Evolutionary conservation across 2,113 vertebrate species (phyloP).

Genomic region (Machaerirhynchus nigripectus): DNA sequence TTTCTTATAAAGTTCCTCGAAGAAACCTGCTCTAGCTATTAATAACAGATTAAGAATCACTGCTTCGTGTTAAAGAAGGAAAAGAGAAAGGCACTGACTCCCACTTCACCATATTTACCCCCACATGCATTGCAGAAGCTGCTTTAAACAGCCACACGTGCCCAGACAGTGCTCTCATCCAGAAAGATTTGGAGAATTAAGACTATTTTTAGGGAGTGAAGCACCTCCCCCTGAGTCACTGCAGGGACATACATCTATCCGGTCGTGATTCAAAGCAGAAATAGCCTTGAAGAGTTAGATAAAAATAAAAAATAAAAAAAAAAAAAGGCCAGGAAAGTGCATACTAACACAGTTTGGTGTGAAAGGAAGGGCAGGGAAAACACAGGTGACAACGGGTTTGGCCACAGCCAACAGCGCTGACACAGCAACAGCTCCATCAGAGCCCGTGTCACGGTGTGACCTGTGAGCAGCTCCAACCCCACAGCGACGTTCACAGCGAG

Average conservation of each 20-base stretch:
- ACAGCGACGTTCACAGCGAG: accelerated
- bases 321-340: background rate
- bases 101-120: background rate
- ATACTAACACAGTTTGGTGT: background rate
- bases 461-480: background rate
- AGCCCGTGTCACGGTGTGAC: accelerated
- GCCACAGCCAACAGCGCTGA: background rate
- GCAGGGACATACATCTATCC: background rate
- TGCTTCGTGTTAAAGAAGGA: background rate
- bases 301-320: background rate
- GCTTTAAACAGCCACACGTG: background rate
- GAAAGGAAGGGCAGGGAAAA: background rate
- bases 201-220: slow-evolving; percentile 21
- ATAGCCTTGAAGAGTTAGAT: background rate
- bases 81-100: background rate
- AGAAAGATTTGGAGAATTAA: background rate
- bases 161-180: background rate
- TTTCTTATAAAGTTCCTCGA: background rate
- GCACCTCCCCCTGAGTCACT: slow-evolving; percentile 15
- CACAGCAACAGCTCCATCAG: background rate
- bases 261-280: background rate
- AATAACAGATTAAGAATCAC: background rate
- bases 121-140: background rate
- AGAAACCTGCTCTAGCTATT: background rate
- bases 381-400: accelerated